These are phyloP conservation scores for Lampris incognitus DNA, from an alignment of 2,113 vertebrate genomes.

Conservation along the genomic window DNA sequence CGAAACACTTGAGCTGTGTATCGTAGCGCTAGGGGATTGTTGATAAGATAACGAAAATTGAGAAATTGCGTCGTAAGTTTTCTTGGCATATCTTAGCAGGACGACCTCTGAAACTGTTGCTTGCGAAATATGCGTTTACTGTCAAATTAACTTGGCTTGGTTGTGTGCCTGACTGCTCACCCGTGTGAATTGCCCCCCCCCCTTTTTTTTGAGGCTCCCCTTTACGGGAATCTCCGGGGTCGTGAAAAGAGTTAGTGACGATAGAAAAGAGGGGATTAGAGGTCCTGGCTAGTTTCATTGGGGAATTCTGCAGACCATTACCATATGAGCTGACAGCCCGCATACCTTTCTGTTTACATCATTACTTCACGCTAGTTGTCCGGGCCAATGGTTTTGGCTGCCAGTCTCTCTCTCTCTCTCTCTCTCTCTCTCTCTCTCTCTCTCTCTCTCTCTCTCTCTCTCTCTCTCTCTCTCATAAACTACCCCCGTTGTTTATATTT, in stretches of 20 bases:
- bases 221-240: constrained; percentile 62
- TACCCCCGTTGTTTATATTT: no score
- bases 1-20: constrained; percentile 30
- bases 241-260: constrained; percentile 38
- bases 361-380: constrained; percentile 36
- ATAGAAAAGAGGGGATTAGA: constrained; percentile 50
- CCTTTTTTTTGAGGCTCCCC: constrained; percentile 3
- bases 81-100: background rate
- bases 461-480: no score
- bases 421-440: constrained; percentile 16
- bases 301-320: constrained; percentile 60
- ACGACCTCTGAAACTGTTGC: background rate
- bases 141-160: constrained; percentile 54
- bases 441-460: background rate
- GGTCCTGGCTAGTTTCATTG: constrained; percentile 74
- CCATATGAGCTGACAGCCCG: constrained; percentile 36
- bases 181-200: constrained; percentile 44
- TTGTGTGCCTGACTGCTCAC: constrained; percentile 14
- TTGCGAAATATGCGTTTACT: constrained; percentile 13
- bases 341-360: constrained; percentile 86
- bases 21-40: constrained; percentile 5
- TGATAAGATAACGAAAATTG: background rate
- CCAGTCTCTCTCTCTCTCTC: constrained; percentile 14
- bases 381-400: constrained; percentile 44
- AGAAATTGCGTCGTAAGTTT: background rate